phyloP scores from a whole-genome alignment of 2,888 invertebrate species.

The Buathra laborator region DNA sequence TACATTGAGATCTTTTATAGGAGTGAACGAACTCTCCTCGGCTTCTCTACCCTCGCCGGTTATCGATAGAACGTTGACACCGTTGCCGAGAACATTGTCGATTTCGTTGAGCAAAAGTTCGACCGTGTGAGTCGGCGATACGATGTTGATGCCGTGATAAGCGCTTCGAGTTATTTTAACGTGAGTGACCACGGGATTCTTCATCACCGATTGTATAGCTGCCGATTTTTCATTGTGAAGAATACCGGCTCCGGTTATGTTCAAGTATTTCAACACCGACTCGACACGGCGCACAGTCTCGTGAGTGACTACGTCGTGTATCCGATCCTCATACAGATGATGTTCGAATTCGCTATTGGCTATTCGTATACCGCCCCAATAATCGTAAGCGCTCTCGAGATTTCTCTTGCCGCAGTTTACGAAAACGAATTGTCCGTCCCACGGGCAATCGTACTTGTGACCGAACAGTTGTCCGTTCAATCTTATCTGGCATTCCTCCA shows the following conservation, averaged over 20 bases:
- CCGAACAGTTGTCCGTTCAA: constrained; percentile 96
- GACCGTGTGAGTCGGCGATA: constrained; percentile 94
- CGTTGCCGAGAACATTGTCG: constrained; percentile 94
- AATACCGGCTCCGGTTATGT: constrained; percentile 97
- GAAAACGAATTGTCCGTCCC: constrained; percentile 97
- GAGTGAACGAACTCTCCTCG: constrained; percentile 95
- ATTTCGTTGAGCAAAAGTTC: constrained; percentile 92
- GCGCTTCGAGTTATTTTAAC: constrained; percentile 95
- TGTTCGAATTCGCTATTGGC: constrained; percentile 96
- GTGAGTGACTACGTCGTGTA: constrained; percentile 93
- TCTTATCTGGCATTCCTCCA: constrained; percentile 94
- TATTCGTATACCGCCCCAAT: constrained; percentile 99
- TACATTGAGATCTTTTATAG: constrained; percentile 92
- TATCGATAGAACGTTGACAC: constrained; percentile 94
- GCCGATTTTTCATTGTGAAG: constrained; percentile 98
- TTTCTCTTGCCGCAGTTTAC: constrained; percentile 94
- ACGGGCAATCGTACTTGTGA: constrained; percentile 93
- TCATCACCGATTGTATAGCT: constrained; percentile 95
- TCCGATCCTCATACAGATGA: constrained; percentile 92
- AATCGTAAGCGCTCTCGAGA: constrained; percentile 88
- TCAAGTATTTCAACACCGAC: constrained; percentile 92
- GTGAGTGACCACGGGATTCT: constrained; percentile 92
- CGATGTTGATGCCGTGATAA: constrained; percentile 95
- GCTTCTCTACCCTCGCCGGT: constrained; percentile 97
- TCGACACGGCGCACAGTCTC: constrained; percentile 89